A percentile compares a stretch with the other conserved stretches of the same genome.
phyloP scores from a whole-genome alignment of 2,113 vertebrate species.

The Carollia perspicillata region DNA sequence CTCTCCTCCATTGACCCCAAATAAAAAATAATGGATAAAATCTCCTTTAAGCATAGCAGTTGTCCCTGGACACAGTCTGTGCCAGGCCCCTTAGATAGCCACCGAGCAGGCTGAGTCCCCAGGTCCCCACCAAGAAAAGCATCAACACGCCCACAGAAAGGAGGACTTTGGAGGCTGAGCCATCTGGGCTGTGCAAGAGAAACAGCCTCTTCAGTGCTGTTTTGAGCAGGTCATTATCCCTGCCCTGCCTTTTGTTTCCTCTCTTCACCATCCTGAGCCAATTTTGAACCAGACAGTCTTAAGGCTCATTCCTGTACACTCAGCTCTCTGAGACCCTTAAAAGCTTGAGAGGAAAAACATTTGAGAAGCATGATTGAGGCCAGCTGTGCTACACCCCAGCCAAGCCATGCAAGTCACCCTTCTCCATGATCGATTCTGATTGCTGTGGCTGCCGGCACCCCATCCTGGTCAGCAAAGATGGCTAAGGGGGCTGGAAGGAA shows the following conservation, averaged over 20 bases:
- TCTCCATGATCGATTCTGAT: constrained; percentile 32
- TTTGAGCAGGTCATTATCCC: constrained; percentile 39
- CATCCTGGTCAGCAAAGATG: neutral
- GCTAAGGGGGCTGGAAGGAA: constrained; percentile 23
- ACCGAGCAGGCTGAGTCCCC: neutral
- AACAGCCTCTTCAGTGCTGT: constrained; percentile 42
- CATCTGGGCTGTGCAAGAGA: constrained; percentile 36
- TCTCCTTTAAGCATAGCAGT: constrained; percentile 34
- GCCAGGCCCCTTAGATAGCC: constrained; percentile 1
- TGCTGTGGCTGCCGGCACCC: constrained; percentile 42
- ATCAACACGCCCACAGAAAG: constrained; percentile 18
- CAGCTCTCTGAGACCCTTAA: constrained; percentile 55
- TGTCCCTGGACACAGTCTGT: constrained; percentile 41
- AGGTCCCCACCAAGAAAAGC: neutral
- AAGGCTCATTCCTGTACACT: constrained; percentile 50
- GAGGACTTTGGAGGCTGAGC: neutral
- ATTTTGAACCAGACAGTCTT: constrained; percentile 38
- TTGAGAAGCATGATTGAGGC: constrained; percentile 61
- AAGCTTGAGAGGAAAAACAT: constrained; percentile 62
- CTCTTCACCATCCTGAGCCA: constrained; percentile 31
- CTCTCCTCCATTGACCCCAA: constrained; percentile 63
- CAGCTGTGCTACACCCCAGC: constrained; percentile 55
- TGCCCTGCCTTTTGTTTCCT: constrained; percentile 50
- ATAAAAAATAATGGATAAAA: constrained; percentile 35
- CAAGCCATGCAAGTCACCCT: constrained; percentile 46